A percentile compares a stretch with the other conserved stretches of the same genome.
Conservation (phyloP, 2,888 invertebrate species). For the Lottia gigantea region DNA sequence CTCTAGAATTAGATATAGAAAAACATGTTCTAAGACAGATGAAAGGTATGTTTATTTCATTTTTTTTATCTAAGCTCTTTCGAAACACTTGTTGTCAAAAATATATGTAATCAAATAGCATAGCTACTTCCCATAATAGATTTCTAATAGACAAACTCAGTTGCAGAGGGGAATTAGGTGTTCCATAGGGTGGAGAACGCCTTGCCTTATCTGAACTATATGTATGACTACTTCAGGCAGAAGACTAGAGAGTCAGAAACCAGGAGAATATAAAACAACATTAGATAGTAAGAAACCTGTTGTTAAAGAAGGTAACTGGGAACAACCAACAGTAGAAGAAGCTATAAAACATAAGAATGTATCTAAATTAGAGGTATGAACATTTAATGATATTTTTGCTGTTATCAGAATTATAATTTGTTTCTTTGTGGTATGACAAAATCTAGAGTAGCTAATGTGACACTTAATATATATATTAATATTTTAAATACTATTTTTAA, state of each 20-base stretch:
- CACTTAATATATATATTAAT: neutral
- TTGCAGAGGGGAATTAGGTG: too few relatives aligned
- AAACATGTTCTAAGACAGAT: constrained; percentile 66
- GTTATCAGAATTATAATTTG: neutral
- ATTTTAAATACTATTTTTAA: too few relatives aligned
- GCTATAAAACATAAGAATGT: constrained; percentile 63
- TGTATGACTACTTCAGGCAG: constrained; percentile 42
- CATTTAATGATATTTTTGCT: neutral
- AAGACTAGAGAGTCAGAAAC: constrained; percentile 58
- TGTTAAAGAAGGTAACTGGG: constrained; percentile 66
- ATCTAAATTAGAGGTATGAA: constrained; percentile 60
- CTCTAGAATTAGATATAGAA: constrained; percentile 65
- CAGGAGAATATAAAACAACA: constrained; percentile 61
- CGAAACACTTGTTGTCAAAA: too few relatives aligned
- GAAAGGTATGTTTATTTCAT: constrained; percentile 49
- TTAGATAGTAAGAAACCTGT: constrained; percentile 62
- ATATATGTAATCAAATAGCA: too few relatives aligned
- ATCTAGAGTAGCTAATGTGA: too few relatives aligned
- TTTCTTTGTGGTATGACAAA: neutral
- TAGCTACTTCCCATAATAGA: too few relatives aligned
- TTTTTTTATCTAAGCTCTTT: too few relatives aligned
- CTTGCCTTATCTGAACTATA: too few relatives aligned
- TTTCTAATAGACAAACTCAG: too few relatives aligned
- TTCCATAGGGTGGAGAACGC: too few relatives aligned
- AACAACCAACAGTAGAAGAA: constrained; percentile 62